phyloP scores from a whole-genome alignment of 2,888 invertebrate species.

The Marasmarcha lunaedactyla region DNA sequence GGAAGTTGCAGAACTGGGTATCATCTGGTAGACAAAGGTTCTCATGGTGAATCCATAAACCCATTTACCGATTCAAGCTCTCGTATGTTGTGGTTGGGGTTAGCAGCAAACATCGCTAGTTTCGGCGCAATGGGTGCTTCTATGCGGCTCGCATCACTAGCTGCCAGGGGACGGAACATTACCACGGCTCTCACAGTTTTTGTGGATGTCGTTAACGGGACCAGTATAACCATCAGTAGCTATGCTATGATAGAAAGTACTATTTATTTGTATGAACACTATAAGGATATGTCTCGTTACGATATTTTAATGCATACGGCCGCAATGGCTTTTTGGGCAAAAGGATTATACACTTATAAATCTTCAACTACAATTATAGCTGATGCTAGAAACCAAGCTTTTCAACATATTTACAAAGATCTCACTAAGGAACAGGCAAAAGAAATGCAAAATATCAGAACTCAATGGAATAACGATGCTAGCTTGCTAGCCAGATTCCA shows the following conservation, averaged over 20 bases:
- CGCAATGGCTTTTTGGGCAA: too few species aligned
- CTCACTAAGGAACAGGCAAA: too few species aligned
- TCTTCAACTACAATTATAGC: too few species aligned
- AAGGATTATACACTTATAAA: too few species aligned
- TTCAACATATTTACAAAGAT: too few species aligned
- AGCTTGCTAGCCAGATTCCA: too few species aligned
- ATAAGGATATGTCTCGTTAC: too few species aligned
- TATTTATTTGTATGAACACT: too few species aligned
- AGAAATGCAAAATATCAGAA: too few species aligned
- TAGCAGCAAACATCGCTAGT: slow-evolving; percentile 19
- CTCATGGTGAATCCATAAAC: slow-evolving; percentile 18
- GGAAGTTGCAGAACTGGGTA: slow-evolving; percentile 16
- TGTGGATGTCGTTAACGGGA: slow-evolving; percentile 18
- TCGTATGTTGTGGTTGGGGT: slow-evolving; percentile 20
- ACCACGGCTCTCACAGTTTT: slow-evolving; percentile 16
- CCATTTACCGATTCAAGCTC: slow-evolving; percentile 18
- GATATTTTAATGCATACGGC: too few species aligned
- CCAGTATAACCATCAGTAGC: slow-evolving; percentile 17
- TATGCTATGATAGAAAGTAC: slow-evolving; percentile 16
- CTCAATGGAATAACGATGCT: too few species aligned
- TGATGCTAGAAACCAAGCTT: too few species aligned
- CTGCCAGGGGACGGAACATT: slow-evolving; percentile 17
- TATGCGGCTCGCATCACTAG: slow-evolving; percentile 19
- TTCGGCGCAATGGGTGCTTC: slow-evolving; percentile 21
- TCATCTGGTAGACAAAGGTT: slow-evolving; percentile 17